phyloP scores from a whole-genome alignment of 2,888 invertebrate genomes.

The Philaethria dido region DNA sequence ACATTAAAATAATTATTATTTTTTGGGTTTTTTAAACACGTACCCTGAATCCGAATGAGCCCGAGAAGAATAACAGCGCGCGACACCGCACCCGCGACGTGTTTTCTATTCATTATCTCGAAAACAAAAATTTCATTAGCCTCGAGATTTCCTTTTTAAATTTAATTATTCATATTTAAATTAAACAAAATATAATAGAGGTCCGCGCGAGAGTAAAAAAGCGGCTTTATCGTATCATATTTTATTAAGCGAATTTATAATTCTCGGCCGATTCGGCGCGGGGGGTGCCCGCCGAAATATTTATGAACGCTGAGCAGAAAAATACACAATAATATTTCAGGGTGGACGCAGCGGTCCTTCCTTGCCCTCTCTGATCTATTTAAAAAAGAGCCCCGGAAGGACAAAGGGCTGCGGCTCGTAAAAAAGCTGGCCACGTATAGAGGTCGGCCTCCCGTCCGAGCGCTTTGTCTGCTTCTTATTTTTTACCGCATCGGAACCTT shows the following conservation, averaged over 20 bases:
- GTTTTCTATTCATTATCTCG: constrained; percentile 84
- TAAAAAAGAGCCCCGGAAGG: constrained; percentile 83
- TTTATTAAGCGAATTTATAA: constrained; percentile 84
- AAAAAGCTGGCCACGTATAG: constrained; percentile 82
- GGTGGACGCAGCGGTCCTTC: constrained; percentile 77
- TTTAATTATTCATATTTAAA: constrained; percentile 84
- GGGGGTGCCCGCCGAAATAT: constrained; percentile 71
- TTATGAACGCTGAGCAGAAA: constrained; percentile 83
- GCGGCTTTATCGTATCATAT: constrained; percentile 83
- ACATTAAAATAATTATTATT: constrained; percentile 67
- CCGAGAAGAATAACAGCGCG: constrained; percentile 76
- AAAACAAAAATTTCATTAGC: constrained; percentile 84
- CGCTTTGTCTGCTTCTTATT: constrained; percentile 83
- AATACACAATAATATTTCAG: constrained; percentile 84
- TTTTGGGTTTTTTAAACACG: constrained; percentile 64
- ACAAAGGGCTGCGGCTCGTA: constrained; percentile 78
- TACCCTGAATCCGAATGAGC: constrained; percentile 77
- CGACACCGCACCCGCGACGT: constrained; percentile 69
- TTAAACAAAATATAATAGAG: constrained; percentile 84
- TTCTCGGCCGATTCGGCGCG: constrained; percentile 76
- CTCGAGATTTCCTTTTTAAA: constrained; percentile 82
- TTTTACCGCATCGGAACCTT: constrained; percentile 82
- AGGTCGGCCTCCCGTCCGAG: constrained; percentile 69
- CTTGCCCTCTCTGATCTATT: constrained; percentile 82
- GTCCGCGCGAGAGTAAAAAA: constrained; percentile 67